Evolutionary conservation across 2,888 invertebrate genomes (phyloP).

Genomic region (Xestobium rufovillosum): DNA sequence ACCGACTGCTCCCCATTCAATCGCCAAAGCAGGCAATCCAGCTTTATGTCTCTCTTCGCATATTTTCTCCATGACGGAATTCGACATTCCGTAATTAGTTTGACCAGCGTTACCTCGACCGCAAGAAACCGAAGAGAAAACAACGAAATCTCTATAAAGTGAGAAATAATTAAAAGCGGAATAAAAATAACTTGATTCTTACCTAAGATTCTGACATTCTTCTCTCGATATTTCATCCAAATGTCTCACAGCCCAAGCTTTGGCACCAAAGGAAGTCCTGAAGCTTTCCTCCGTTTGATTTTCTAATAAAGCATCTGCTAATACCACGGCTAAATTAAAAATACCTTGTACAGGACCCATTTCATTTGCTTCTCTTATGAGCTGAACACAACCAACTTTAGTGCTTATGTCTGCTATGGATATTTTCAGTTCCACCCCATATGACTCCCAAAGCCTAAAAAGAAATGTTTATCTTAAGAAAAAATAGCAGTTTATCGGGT

Average conservation of each 20-base stretch:
- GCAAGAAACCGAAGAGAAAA: constrained; percentile 86
- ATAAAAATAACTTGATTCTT: too few species aligned
- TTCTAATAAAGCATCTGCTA: constrained; percentile 66
- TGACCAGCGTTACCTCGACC: constrained; percentile 92
- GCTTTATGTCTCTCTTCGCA: constrained; percentile 62
- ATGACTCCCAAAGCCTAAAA: constrained; percentile 57
- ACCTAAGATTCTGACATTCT: constrained; percentile 47
- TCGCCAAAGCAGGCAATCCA: constrained; percentile 70
- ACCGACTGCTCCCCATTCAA: constrained; percentile 89
- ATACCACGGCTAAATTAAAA: constrained; percentile 79
- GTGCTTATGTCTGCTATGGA: constrained; percentile 65
- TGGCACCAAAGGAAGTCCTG: constrained; percentile 60
- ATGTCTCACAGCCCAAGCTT: constrained; percentile 69
- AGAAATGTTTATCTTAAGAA: constrained; percentile 27
- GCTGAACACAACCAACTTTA: constrained; percentile 55
- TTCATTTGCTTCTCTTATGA: constrained; percentile 55
- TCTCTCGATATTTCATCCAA: constrained; percentile 60
- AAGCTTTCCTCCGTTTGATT: constrained; percentile 67
- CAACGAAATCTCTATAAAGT: constrained; percentile 61
- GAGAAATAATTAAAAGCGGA: too few species aligned
- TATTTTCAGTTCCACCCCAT: constrained; percentile 59
- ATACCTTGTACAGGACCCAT: constrained; percentile 72
- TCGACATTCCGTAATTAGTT: constrained; percentile 82
- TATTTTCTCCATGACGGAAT: constrained; percentile 81
- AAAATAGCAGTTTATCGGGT: background rate